Evolutionary conservation across 2,888 invertebrate species (phyloP), one percentile per base, ranked within the genome.

Genomic region (Dynastes grantii): DNA sequence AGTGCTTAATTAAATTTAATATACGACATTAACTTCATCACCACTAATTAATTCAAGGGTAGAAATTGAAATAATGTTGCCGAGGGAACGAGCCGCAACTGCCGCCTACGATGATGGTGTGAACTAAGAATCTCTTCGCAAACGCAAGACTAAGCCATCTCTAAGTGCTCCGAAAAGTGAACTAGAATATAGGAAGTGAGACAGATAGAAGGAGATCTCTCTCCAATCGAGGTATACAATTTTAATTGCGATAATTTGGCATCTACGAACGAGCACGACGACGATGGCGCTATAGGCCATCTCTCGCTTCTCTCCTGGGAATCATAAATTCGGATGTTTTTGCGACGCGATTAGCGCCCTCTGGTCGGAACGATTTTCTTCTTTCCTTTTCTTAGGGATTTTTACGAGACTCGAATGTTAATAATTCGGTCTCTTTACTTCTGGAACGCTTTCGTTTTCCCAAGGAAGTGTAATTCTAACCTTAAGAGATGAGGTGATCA

Each of bases 1-100:
- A 68, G 49, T 63, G 11, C 63, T 63, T 68, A 68, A 68, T 68
- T 68, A 51, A 68, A 68, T 68, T 68, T 68, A 68, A 68, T 68
- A 68, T 68, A 68, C 22, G 68, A 22, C 51, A 68, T 68, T 68
- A 51, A 68, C 68, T 68, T 68, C 68, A 68, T 68, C 49, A 22
- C 68, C 68, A 16, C 68, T 68, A 68, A 68, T 68, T 68, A 68
- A 68, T 68, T 29, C 68, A 11, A 13, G 63, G 29, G 40, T 67
- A 9, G 49, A 68, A 68, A 68, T 68, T 68, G 68, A 68, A 68
- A 68, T 68, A 68, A 51, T 51, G 68, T 68, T 29, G 22, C 51
- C 51, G 51, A 27, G 27, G 32, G 27, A 49, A 51, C 8, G 13
- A 29, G 27, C 29, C 29, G 51, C 9, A 13, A 63, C 29, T 32